Percentiles rank a stretch among this genome's conserved stretches.
Conservation (phyloP, 1,140 invertebrate species). For the Periplaneta americana region DNA sequence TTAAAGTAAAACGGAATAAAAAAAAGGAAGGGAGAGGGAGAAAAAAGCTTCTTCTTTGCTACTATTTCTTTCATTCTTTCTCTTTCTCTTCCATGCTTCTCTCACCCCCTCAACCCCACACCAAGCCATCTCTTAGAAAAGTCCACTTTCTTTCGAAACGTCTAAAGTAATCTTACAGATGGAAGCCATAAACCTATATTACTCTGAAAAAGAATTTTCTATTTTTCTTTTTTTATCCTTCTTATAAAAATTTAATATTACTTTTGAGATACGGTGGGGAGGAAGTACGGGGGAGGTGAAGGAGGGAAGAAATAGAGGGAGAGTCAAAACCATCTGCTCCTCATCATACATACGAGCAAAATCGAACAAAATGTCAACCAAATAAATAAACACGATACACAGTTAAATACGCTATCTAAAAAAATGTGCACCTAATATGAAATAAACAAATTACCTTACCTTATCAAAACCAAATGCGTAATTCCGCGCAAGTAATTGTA, state of each 20-base stretch:
- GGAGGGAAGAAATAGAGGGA: not conserved
- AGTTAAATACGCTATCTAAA: not conserved
- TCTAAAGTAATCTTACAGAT: constrained; percentile 40
- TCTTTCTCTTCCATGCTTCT: not conserved
- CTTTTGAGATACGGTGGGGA: constrained; percentile 22
- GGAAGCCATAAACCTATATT: constrained; percentile 40
- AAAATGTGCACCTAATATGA: not conserved
- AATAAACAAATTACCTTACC: not conserved
- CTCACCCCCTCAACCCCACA: not conserved
- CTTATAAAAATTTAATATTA: constrained; percentile 40
- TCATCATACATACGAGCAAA: not conserved
- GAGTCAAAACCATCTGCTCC: constrained; percentile 10
- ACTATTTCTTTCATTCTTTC: not conserved
- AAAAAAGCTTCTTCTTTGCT: not conserved
- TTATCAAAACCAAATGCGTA: not conserved
- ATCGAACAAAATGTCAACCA: not conserved
- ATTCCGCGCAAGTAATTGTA: not conserved
- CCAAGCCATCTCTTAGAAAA: constrained; percentile 12
- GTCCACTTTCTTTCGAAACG: constrained; percentile 33
- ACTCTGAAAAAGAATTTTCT: constrained; percentile 36
- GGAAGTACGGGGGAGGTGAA: not conserved
- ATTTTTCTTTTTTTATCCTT: constrained; percentile 33
- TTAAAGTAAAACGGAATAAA: constrained; percentile 1
- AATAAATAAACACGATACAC: not conserved
- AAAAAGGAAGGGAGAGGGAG: not conserved